These are phyloP conservation scores for Datnioides undecimradiatus DNA, from an alignment of 2,113 vertebrate genomes.

Conservation along the genomic window DNA sequence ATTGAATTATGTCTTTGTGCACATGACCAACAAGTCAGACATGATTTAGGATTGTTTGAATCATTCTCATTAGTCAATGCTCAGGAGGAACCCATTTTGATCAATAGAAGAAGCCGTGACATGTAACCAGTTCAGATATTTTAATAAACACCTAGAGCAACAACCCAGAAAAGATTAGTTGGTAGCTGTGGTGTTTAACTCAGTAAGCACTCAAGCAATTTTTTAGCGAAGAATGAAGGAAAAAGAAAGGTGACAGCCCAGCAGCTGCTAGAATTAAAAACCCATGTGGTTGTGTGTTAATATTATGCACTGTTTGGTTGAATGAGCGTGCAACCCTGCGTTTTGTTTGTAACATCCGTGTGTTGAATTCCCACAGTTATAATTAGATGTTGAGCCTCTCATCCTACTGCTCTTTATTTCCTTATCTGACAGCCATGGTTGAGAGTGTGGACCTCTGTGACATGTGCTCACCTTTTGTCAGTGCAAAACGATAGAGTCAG, in stretches of 20 bases:
- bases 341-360: constrained; percentile 10
- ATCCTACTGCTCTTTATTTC: constrained; percentile 20
- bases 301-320: not conserved
- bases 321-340: not conserved
- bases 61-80: constrained; percentile 1
- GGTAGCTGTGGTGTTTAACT: not conserved
- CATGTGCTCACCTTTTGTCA: constrained; percentile 17
- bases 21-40: constrained; percentile 23
- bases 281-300: not conserved
- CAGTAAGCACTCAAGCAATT: not conserved
- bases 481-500: constrained; percentile 20
- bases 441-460: not conserved
- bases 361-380: not conserved
- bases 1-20: constrained; percentile 30
- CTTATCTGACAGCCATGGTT: constrained; percentile 2
- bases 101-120: not conserved
- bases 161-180: not conserved
- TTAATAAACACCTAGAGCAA: not conserved
- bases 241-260: not conserved
- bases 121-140: not conserved
- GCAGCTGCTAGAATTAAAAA: constrained; percentile 9
- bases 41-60: constrained; percentile 21
- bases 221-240: not conserved
- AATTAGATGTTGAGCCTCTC: not conserved
- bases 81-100: not conserved